Evolutionary conservation across 2,888 invertebrate species (phyloP).

Genomic region (Philaethria dido): DNA sequence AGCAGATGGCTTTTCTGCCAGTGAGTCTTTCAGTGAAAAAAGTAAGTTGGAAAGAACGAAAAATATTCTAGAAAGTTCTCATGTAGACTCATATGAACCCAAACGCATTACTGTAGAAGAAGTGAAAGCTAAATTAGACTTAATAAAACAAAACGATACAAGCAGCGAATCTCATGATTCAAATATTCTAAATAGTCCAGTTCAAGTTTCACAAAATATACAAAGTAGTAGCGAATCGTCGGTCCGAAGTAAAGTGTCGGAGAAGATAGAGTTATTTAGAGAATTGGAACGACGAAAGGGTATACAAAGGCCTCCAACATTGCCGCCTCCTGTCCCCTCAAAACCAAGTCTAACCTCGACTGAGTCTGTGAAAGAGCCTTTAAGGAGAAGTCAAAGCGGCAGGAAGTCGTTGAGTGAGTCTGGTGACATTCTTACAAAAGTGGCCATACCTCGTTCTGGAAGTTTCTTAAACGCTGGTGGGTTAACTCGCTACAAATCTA

Average conservation of each 20-base stretch:
- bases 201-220: slow-evolving; percentile 49
- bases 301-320: slow-evolving; percentile 75
- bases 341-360: slow-evolving; percentile 63
- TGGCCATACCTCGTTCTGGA: slow-evolving; percentile 92
- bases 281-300: slow-evolving; percentile 76
- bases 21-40: slow-evolving; percentile 77
- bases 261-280: slow-evolving; percentile 79
- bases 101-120: slow-evolving; percentile 80
- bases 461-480: slow-evolving; percentile 93
- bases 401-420: slow-evolving; percentile 82
- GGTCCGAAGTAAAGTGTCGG: slow-evolving; percentile 78
- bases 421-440: slow-evolving; percentile 93
- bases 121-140: slow-evolving; percentile 83
- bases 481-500: slow-evolving; percentile 89
- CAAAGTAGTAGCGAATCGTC: slow-evolving; percentile 73
- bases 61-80: slow-evolving; percentile 71
- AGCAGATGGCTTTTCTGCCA: slow-evolving; percentile 78
- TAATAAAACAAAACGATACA: slow-evolving; percentile 72
- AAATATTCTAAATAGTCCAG: slow-evolving; percentile 56
- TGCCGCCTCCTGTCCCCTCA: slow-evolving; percentile 77
- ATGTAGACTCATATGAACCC: slow-evolving; percentile 58
- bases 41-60: slow-evolving; percentile 81
- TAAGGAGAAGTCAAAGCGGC: slow-evolving; percentile 76
- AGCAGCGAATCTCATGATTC: slow-evolving; percentile 82
- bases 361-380: slow-evolving; percentile 65